Base-by-base conservation (phyloP, 2,888 invertebrate genomes). In the Diarsia mendica region DNA sequence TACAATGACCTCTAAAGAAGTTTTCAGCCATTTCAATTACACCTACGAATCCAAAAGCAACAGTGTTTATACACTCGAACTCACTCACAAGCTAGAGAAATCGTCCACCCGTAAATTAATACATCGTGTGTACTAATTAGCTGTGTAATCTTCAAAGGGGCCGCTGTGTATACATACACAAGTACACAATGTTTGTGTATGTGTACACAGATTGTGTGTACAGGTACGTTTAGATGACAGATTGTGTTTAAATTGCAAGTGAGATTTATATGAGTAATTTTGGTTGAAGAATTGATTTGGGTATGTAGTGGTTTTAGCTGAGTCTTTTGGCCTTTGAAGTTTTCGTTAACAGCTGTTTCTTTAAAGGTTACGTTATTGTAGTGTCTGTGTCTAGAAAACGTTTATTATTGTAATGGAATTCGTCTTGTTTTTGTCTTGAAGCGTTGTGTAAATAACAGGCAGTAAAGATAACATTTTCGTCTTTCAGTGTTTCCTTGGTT, bases 61-160 rank as follows among this genome's bases (percentile, higher is more conserved):
- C 67, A 76, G 85, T 83, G 86, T 84, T 79, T 88, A 87, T 86
- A 77, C 91, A 91, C 90, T 89, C 85, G 91, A 91, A 89, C 89
- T 90, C 92, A 90, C 91, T 89, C 83, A 88, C 86, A 85, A 89
- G 87, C 88, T 87, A 82, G 87, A 87, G 87, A 84, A 91, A 82
- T 86, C 90, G 88, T 79, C 90, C 85, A 87, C 83, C 88, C 90
- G 90, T 93, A 79, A 90, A 87, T 90, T 90, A 92, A 92, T 92
- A 91, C 87, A 85, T 90, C 88, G 88, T 90, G 88, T 89, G 89
- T 92, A 93, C 90, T 92, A 93, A 93, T 93, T 93, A 92, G 89
- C 77, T 82, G 80, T 84, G 72, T 82, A 86, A 87, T 87, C 80
- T 86, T 87, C 88, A 87, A 86, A 87, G 88, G 75, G 77, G 70